Evolutionary conservation across 2,888 invertebrate genomes (phyloP).

Genomic region (Hypsopygia costalis): DNA sequence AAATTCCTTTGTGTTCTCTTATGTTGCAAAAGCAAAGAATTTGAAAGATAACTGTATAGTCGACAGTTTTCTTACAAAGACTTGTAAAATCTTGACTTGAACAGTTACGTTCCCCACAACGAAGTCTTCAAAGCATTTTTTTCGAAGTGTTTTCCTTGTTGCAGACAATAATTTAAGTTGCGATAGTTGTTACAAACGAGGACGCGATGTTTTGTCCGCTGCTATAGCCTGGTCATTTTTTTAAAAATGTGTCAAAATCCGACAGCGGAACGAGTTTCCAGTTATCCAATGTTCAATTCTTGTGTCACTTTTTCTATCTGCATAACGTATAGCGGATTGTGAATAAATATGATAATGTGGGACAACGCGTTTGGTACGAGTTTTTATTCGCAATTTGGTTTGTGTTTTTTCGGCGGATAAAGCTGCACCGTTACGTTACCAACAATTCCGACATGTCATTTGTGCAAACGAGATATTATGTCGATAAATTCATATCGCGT

Average conservation of each 20-base stretch:
- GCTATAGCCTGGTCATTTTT: constrained; percentile 31
- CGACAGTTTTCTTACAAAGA: constrained; percentile 1
- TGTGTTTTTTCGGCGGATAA: constrained; percentile 39
- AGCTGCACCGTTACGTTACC: constrained; percentile 28
- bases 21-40: constrained; percentile 4
- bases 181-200: constrained; percentile 3
- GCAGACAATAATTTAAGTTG: background rate
- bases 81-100: background rate
- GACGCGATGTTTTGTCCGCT: constrained; percentile 32
- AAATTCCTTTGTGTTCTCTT: constrained; percentile 9
- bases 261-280: constrained; percentile 32
- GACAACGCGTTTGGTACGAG: constrained; percentile 26
- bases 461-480: constrained; percentile 28
- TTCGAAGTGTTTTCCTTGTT: background rate
- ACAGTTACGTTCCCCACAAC: background rate
- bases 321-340: constrained; percentile 48
- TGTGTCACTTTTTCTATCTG: constrained; percentile 36
- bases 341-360: constrained; percentile 49
- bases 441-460: constrained; percentile 35
- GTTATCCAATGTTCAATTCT: constrained; percentile 24
- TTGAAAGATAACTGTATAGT: constrained; percentile 6
- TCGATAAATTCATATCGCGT: constrained; percentile 19
- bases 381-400: constrained; percentile 37
- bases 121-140: background rate
- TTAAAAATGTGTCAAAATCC: constrained; percentile 32